Conservation (phyloP, 2,888 invertebrate genomes). For the Gari tellinella region DNA sequence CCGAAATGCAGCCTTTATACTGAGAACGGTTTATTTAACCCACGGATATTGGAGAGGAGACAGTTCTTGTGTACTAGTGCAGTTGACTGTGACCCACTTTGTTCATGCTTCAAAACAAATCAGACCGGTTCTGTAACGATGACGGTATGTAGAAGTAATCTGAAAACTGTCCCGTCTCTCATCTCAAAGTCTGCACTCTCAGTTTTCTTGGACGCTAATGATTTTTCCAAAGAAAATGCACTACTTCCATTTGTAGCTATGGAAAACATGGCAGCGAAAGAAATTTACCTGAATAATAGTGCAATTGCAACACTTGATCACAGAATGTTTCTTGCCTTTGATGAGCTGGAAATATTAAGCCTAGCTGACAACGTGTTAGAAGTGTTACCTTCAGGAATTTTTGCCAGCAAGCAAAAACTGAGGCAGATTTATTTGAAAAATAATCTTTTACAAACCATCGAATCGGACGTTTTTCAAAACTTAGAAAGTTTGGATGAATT, state of each 20-base stretch:
- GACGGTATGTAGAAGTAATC: conserved; percentile 28
- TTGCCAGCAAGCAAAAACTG: conserved; percentile 21
- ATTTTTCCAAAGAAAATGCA: conserved; percentile 18
- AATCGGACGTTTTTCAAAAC: conserved; percentile 35
- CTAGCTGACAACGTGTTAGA: conserved; percentile 30
- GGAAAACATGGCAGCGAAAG: conserved; percentile 42
- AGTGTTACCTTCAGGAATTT: conserved; percentile 29
- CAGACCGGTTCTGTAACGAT: conserved; percentile 24
- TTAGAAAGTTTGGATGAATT: conserved; percentile 43
- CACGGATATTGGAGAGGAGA: conserved; percentile 32
- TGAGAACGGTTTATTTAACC: conserved; percentile 21
- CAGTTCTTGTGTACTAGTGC: conserved; percentile 55
- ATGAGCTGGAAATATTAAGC: conserved; percentile 33
- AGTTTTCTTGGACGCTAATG: conserved; percentile 60
- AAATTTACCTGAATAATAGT: conserved; percentile 51
- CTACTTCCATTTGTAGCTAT: conserved; percentile 19
- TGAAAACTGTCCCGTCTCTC: conserved; percentile 28
- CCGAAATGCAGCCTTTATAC: conserved; percentile 54
- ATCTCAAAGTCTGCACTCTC: conserved; percentile 35
- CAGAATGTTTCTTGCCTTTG: conserved; percentile 23
- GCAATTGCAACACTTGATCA: conserved; percentile 15
- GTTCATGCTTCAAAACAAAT: conserved; percentile 46
- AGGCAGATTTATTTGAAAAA: conserved; percentile 39
- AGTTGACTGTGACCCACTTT: conserved; percentile 41
- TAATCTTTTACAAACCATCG: conserved; percentile 40